A percentile compares a stretch with the other conserved stretches of the same genome.
These are phyloP conservation scores for Balanococcus diminutus DNA, from an alignment of 2,888 invertebrate species.

Conservation along the genomic window DNA sequence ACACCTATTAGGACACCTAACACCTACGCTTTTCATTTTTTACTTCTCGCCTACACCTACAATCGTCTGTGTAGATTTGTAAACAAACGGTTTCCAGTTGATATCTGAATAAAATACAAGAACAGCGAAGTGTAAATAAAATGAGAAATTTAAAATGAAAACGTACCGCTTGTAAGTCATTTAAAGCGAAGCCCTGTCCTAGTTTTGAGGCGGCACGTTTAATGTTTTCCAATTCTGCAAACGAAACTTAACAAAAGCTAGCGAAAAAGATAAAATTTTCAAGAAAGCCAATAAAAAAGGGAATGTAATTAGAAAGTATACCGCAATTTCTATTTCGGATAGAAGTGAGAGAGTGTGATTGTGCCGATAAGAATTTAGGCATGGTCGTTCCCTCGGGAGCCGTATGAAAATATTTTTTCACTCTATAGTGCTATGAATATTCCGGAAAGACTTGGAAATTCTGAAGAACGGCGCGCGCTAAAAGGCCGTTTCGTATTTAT, in stretches of 20 bases:
- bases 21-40: no score
- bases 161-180: conserved; percentile 40
- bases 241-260: conserved; percentile 43
- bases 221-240: conserved; percentile 39
- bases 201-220: conserved; percentile 39
- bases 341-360: conserved; percentile 50
- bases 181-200: not conserved
- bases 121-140: conserved; percentile 12
- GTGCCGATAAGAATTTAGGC: conserved; percentile 50
- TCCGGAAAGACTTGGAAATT: conserved; percentile 49
- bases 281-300: conserved; percentile 49
- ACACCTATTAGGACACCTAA: no score
- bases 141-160: conserved; percentile 27
- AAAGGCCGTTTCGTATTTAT: conserved; percentile 52
- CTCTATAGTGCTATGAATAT: conserved; percentile 52
- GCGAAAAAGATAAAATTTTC: conserved; percentile 50
- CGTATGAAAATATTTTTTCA: conserved; percentile 51
- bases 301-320: conserved; percentile 52
- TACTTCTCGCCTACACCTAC: no score
- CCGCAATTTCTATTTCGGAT: conserved; percentile 50
- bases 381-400: conserved; percentile 45
- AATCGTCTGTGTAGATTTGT: not conserved
- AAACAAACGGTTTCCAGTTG: not conserved
- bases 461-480: conserved; percentile 31
- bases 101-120: not conserved